Base-by-base conservation (phyloP, 1,140 invertebrate genomes). In the Venturia canescens region DNA sequence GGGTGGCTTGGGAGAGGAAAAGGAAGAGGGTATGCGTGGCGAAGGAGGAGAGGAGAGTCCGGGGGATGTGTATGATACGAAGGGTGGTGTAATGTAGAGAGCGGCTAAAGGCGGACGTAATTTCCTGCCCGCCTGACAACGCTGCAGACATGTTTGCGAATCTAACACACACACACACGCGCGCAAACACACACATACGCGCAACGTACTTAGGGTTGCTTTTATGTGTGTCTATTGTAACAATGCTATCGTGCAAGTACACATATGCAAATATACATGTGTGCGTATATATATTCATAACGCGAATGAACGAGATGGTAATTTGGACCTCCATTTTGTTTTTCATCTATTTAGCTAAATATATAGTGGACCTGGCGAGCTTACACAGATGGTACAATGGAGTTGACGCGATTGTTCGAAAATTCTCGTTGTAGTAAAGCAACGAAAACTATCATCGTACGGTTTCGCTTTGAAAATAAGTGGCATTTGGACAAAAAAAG, bases 121-220 rank as follows among this genome's bases (percentile, higher is more conserved):
- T 92, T 92, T 91, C 91, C 91, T 91, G 91, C 89, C 90, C 89
- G 89, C 89, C 90, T 90, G 89, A 92, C 91, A 92, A 91, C 88
- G 88, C 83, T 88, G 84, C 88, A 90, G 89, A 89, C 88, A 89
- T 91, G 90, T 91, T 90, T 90, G 89, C 89, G 83, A 86, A 90
- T 84, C 84, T 83, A 87, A 88, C 86, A 82, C 85, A 85, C 81
- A 85, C 83, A 44, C 38, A 48, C 44, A 48, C 16, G 16, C 44
- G 16, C 44, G 16, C 86, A 82, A 84, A 85, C 81, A 85, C 83
- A 44, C 38, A 88, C 86, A 82, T 84, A 85, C 81, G 84, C 83
- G 13, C 38, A 85, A 87, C 86, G 83, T 86, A 86, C 86, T 86
- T 87, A 87, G 86, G 85, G 84, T 0, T 69, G 57, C 79, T 83